Evolutionary conservation across 2,888 invertebrate genomes (phyloP).

Genomic region (Drosophila testacea): DNA sequence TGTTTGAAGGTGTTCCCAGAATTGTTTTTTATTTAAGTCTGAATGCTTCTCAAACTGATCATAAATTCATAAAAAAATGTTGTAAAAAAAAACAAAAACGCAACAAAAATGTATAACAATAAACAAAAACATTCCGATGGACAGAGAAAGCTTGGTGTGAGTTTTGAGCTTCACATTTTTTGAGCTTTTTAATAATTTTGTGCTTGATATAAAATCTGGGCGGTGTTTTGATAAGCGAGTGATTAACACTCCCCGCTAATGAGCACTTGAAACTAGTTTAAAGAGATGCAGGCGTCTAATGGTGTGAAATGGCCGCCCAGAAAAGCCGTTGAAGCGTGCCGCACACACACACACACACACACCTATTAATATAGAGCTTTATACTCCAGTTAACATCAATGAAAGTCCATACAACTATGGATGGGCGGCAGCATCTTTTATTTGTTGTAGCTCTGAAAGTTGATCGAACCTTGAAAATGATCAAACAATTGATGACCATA

Average conservation of each 20-base stretch:
- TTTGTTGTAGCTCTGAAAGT: constrained; percentile 46
- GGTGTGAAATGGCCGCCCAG: constrained; percentile 52
- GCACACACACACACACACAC: constrained; percentile 13
- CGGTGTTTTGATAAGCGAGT: constrained; percentile 59
- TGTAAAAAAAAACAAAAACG: not conserved
- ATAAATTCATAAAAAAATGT: constrained; percentile 8
- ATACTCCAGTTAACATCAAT: constrained; percentile 61
- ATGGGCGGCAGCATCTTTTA: constrained; percentile 32
- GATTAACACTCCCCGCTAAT: constrained; percentile 57
- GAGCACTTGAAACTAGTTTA: constrained; percentile 44
- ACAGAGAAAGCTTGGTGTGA: constrained; percentile 50
- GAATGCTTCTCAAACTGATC: constrained; percentile 5
- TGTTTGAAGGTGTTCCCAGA: too few relatives aligned
- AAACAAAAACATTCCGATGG: constrained; percentile 8
- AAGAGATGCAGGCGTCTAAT: constrained; percentile 48
- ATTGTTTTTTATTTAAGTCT: too few relatives aligned
- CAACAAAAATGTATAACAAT: not conserved
- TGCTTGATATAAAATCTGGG: constrained; percentile 15
- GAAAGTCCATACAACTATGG: constrained; percentile 38
- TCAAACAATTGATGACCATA: constrained; percentile 53
- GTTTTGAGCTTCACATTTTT: constrained; percentile 3
- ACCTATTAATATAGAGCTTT: constrained; percentile 29
- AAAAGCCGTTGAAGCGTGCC: constrained; percentile 67
- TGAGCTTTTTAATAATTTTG: constrained; percentile 5
- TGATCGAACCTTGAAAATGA: constrained; percentile 76